A percentile compares a stretch with the other conserved stretches of the same genome.
phyloP scores from a whole-genome alignment of 1,140 invertebrate species.

The Papilio helenus region DNA sequence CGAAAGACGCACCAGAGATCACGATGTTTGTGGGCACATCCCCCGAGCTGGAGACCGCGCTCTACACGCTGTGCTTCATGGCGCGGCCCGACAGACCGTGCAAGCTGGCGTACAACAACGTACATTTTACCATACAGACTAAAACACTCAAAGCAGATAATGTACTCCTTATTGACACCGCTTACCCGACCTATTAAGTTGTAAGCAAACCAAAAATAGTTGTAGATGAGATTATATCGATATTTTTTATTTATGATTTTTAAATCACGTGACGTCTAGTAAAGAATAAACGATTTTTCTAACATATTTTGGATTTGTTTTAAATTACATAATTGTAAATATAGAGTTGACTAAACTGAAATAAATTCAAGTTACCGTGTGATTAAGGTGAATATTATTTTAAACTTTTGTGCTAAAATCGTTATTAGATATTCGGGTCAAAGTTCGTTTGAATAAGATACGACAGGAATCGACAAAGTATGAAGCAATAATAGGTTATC shows the following conservation, averaged over 20 bases:
- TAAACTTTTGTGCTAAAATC: not conserved
- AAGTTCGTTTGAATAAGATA: not conserved
- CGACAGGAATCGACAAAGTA: not conserved
- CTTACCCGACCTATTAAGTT: slow-evolving; percentile 66
- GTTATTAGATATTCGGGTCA: not conserved
- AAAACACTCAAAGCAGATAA: slow-evolving; percentile 73
- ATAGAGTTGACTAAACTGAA: not conserved
- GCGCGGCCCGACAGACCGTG: slow-evolving; percentile 85
- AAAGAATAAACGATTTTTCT: slow-evolving; percentile 1
- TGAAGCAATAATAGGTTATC: slow-evolving; percentile 12
- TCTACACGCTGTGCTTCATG: slow-evolving; percentile 95
- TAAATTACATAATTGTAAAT: not conserved
- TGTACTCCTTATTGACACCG: slow-evolving; percentile 69
- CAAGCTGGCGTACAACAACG: slow-evolving; percentile 67
- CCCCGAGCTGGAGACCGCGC: slow-evolving; percentile 95
- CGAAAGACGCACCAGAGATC: slow-evolving; percentile 75
- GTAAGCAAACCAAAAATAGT: not conserved
- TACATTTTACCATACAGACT: slow-evolving; percentile 73
- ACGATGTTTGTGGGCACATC: slow-evolving; percentile 94
- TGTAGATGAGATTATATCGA: not conserved
- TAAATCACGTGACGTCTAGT: not conserved
- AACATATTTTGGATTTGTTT: not conserved
- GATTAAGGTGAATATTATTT: not conserved
- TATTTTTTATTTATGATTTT: slow-evolving; percentile 7
- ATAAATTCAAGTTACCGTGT: not conserved